Conservation (phyloP, 30 jellyfish, hydroid and myxozoan species). For the Catostylus mosaicus region DNA sequence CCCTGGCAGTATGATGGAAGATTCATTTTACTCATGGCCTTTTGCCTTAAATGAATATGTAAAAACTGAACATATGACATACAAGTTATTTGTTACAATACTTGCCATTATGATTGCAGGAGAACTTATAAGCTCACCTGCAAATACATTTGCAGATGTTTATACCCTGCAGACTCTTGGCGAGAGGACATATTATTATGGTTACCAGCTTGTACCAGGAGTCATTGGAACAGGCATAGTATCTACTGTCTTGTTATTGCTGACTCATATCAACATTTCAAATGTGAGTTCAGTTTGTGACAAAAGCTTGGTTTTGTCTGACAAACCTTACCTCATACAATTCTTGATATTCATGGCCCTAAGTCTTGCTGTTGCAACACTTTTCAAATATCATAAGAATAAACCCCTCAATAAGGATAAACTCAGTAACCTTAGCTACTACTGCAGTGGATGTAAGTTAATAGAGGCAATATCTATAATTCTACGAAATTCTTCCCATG, state of each 20-base stretch:
- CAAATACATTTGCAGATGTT: conserved; percentile 87
- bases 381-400: conserved; percentile 54
- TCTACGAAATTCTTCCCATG: conserved; percentile 31
- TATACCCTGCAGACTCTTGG: conserved; percentile 81
- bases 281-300: conserved; percentile 50
- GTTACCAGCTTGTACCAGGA: conserved; percentile 85
- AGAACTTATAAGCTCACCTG: conserved; percentile 91
- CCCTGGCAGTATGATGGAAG: conserved; percentile 72
- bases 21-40: conserved; percentile 86
- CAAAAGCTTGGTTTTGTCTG: conserved; percentile 61
- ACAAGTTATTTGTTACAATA: conserved; percentile 40
- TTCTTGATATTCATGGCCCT: conserved; percentile 64
- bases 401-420: conserved; percentile 14
- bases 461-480: conserved; percentile 59
- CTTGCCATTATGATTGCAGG: conserved; percentile 71
- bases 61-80: conserved; percentile 59
- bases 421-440: background rate
- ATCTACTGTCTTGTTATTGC: conserved; percentile 29
- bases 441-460: conserved; percentile 65
- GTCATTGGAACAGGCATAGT: conserved; percentile 74
- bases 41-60: conserved; percentile 55
- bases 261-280: conserved; percentile 29
- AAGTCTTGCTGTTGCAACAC: conserved; percentile 53
- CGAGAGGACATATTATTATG: conserved; percentile 40
- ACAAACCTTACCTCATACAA: conserved; percentile 68